Evolutionary conservation across 2,113 vertebrate genomes (phyloP).

Genomic region (Poeciliopsis occidentalis): DNA sequence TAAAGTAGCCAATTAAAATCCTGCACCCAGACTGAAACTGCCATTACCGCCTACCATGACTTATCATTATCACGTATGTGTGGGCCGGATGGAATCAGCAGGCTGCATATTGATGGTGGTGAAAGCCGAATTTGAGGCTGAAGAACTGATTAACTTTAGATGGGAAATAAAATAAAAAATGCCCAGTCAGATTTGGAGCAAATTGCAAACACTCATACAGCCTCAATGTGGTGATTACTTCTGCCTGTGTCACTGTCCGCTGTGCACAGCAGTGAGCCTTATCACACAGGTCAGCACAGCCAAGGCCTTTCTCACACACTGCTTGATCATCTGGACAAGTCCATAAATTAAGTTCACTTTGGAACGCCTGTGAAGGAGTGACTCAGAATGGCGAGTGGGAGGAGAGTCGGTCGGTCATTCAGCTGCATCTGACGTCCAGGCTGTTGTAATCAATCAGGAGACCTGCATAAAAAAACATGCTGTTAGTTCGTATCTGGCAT

Average conservation of each 20-base stretch:
- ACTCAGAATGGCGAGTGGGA: constrained; percentile 16
- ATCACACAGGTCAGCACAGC: constrained; percentile 57
- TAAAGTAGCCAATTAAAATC: constrained; percentile 57
- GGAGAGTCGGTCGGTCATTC: constrained; percentile 25
- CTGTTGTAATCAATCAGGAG: constrained; percentile 23
- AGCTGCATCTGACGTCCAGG: constrained; percentile 41
- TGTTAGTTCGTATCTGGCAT: constrained; percentile 46
- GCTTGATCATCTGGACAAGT: constrained; percentile 55
- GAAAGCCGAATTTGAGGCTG: not conserved
- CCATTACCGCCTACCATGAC: constrained; percentile 23
- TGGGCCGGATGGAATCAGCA: constrained; percentile 2
- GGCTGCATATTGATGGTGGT: constrained; percentile 31
- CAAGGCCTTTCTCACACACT: constrained; percentile 34
- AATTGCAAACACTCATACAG: not conserved
- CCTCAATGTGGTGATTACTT: not conserved
- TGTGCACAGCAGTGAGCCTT: constrained; percentile 41
- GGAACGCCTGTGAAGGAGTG: constrained; percentile 40
- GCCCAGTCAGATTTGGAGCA: not conserved
- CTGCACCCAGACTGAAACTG: constrained; percentile 4
- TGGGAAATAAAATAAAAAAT: not conserved
- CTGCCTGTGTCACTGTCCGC: constrained; percentile 26
- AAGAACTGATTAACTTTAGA: not conserved
- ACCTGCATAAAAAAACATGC: constrained; percentile 20
- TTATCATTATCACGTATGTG: constrained; percentile 37
- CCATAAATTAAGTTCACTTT: constrained; percentile 59